Conservation (phyloP, 2,888 invertebrate species). For the Pachymerium ferrugineum region DNA sequence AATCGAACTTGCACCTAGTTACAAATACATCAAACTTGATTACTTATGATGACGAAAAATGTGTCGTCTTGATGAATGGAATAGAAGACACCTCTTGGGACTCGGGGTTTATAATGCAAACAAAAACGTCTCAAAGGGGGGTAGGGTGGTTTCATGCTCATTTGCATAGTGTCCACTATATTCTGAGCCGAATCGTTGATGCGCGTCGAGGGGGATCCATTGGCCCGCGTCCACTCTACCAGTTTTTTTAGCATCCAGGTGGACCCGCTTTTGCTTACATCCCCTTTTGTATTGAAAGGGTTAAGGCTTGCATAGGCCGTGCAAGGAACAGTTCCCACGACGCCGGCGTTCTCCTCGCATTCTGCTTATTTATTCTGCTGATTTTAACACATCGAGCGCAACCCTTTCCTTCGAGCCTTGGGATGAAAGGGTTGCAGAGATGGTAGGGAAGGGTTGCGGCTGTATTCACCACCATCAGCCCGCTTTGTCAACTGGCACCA, state of each 20-base stretch:
- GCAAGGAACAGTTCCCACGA: conserved; percentile 15
- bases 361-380: conserved; percentile 29
- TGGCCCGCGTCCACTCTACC: conserved; percentile 27
- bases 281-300: conserved; percentile 30
- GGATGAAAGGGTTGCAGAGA: conserved; percentile 31
- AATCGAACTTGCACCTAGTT: conserved; percentile 22
- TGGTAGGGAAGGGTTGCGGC: conserved; percentile 29
- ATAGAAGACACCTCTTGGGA: background rate
- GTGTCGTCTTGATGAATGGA: conserved; percentile 10
- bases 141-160: background rate
- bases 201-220: conserved; percentile 22
- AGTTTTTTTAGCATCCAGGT: conserved; percentile 20
- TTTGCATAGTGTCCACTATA: conserved; percentile 25
- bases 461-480: conserved; percentile 20
- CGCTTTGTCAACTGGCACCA: conserved; percentile 28
- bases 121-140: background rate
- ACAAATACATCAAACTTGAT: conserved; percentile 22
- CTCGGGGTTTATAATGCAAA: background rate
- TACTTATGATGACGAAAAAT: conserved; percentile 25
- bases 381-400: conserved; percentile 31
- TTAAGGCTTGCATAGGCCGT: conserved; percentile 23
- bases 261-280: background rate
- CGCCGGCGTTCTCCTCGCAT: conserved; percentile 26
- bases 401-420: conserved; percentile 10
- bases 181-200: conserved; percentile 8